Conservation (phyloP, 30 jellyfish, hydroid and myxozoan species). For the Chironex yamaguchii region DNA sequence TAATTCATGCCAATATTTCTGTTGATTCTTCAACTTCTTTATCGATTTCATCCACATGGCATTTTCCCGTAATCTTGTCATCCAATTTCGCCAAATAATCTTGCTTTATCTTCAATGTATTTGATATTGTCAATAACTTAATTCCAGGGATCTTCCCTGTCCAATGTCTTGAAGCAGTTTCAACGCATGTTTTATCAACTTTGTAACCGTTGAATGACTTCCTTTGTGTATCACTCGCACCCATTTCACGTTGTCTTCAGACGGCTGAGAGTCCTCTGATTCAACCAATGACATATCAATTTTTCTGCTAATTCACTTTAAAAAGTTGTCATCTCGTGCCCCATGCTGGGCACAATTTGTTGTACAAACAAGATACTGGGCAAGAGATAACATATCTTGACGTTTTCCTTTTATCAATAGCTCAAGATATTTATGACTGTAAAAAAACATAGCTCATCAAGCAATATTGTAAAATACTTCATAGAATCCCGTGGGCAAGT, state of each 20-base stretch:
- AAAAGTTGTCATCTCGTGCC: too few species aligned
- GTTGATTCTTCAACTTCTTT: slow-evolving; percentile 21
- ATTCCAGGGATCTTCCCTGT: slow-evolving; percentile 10
- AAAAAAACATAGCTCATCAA: too few species aligned
- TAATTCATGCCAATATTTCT: slow-evolving; percentile 7
- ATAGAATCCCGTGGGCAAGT: too few species aligned
- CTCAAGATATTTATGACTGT: too few species aligned
- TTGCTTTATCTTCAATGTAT: slow-evolving; percentile 4
- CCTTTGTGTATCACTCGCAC: slow-evolving; percentile 3
- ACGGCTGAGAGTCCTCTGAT: background rate
- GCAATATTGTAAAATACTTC: too few species aligned
- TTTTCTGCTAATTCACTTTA: too few species aligned
- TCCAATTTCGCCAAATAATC: slow-evolving; percentile 4
- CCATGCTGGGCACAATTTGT: too few species aligned
- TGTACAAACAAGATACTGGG: too few species aligned
- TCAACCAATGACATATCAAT: background rate
- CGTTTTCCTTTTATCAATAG: too few species aligned
- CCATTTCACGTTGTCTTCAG: slow-evolving; percentile 9
- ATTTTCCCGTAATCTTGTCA: slow-evolving; percentile 2
- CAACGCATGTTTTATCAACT: background rate
- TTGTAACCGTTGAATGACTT: slow-evolving; percentile 19
- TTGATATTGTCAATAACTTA: slow-evolving; percentile 11
- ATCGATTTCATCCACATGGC: slow-evolving; percentile 19
- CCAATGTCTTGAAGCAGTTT: background rate
- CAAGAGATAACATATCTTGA: too few species aligned